These are phyloP conservation scores for Microtus richardsoni DNA, from an alignment of 2,113 vertebrate genomes.

Conservation along the genomic window DNA sequence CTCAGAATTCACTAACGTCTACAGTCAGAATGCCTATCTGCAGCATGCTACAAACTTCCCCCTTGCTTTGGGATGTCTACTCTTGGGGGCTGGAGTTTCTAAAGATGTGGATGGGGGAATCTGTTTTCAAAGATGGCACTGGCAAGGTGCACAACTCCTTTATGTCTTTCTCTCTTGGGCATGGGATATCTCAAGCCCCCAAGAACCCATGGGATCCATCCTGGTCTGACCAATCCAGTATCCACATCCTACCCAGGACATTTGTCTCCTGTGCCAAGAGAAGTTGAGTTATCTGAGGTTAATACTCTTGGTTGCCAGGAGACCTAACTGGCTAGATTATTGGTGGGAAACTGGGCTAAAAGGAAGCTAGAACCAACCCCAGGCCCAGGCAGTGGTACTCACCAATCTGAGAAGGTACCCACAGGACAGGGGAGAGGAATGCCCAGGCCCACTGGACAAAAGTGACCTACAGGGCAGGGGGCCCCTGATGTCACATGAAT, in stretches of 20 bases:
- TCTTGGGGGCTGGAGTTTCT: background rate
- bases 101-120: background rate
- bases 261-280: background rate
- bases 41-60: rapidly evolving
- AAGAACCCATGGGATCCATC: background rate
- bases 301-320: rapidly evolving
- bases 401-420: slow-evolving; percentile 94
- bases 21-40: background rate
- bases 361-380: background rate
- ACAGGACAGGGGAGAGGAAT: slow-evolving; percentile 90
- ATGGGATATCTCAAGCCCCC: background rate
- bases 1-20: background rate
- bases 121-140: background rate
- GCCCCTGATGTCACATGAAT: slow-evolving; percentile 89
- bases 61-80: background rate
- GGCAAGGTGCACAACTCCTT: background rate
- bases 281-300: background rate
- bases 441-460: slow-evolving; percentile 91
- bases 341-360: background rate
- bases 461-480: slow-evolving; percentile 92
- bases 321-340: background rate
- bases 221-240: background rate
- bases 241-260: background rate
- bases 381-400: background rate
- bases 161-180: background rate